Conservation (phyloP, 2,113 vertebrate species). For the Seriola rivoliana region DNA sequence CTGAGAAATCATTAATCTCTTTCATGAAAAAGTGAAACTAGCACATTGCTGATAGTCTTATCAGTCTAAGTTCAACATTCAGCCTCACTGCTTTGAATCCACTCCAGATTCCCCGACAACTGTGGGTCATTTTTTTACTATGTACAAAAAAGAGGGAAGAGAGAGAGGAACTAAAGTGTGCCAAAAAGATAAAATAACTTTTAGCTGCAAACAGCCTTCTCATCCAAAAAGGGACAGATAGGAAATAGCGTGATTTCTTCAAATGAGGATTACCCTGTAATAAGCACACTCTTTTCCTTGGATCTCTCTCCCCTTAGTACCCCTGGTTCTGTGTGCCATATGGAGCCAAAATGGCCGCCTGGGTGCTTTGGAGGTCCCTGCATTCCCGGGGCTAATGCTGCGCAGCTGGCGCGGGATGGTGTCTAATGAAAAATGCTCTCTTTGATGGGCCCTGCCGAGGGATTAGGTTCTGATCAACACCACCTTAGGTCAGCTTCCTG, state of each 20-base stretch:
- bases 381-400: slow-evolving; percentile 80
- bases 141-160: slow-evolving; percentile 27
- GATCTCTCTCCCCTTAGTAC: slow-evolving; percentile 44
- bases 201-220: slow-evolving; percentile 59
- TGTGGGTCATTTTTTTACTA: slow-evolving; percentile 21
- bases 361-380: slow-evolving; percentile 76
- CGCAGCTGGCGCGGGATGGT: slow-evolving; percentile 81
- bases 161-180: slow-evolving; percentile 37
- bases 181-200: slow-evolving; percentile 54
- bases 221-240: slow-evolving; percentile 40
- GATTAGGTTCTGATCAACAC: slow-evolving; percentile 85
- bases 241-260: slow-evolving; percentile 57
- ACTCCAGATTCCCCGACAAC: slow-evolving; percentile 58
- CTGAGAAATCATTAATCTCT: slow-evolving; percentile 62
- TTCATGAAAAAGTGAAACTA: slow-evolving; percentile 62
- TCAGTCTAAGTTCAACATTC: slow-evolving; percentile 62
- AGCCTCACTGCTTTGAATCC: slow-evolving; percentile 59
- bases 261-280: slow-evolving; percentile 57
- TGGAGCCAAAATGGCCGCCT: slow-evolving; percentile 80
- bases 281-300: slow-evolving; percentile 36
- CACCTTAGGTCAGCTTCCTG: slow-evolving; percentile 80
- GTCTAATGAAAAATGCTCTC: slow-evolving; percentile 81
- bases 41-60: slow-evolving; percentile 63
- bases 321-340: slow-evolving; percentile 72
- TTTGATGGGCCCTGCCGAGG: slow-evolving; percentile 82